phyloP scores from a whole-genome alignment of 2,797 vertebrate species.

The Sciurus carolinensis region DNA sequence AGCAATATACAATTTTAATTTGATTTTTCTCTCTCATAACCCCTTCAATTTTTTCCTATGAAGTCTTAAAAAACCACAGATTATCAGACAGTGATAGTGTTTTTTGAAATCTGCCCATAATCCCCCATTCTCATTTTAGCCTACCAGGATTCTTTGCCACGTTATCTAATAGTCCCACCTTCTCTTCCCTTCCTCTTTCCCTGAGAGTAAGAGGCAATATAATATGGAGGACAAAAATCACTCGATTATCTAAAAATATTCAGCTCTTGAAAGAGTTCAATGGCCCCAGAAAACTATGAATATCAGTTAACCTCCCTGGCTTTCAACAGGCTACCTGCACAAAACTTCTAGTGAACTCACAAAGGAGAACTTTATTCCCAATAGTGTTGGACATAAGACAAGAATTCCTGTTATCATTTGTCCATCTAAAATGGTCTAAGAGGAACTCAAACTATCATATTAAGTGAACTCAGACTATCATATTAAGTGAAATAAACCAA shows the following conservation, averaged over 20 bases:
- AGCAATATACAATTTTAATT: neutral
- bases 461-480: too few species aligned
- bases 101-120: neutral
- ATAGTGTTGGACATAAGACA: neutral
- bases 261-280: neutral
- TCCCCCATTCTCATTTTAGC: neutral
- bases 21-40: neutral
- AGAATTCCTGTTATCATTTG: neutral
- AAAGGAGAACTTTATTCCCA: conserved; percentile 19
- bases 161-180: neutral
- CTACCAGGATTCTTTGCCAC: neutral
- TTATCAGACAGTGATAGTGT: neutral
- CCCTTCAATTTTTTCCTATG: neutral
- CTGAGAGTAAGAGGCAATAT: neutral
- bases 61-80: neutral
- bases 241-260: neutral
- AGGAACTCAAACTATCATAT: neutral
- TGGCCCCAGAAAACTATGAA: neutral
- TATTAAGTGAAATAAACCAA: too few species aligned
- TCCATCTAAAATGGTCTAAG: conserved; percentile 8
- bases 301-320: neutral
- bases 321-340: conserved; percentile 41
- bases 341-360: neutral
- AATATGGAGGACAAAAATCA: neutral
- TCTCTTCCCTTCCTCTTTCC: neutral